A percentile compares a stretch with the other conserved stretches of the same genome.
phyloP scores from a whole-genome alignment of 2,113 vertebrate genomes.

The Gyps fulvus region DNA sequence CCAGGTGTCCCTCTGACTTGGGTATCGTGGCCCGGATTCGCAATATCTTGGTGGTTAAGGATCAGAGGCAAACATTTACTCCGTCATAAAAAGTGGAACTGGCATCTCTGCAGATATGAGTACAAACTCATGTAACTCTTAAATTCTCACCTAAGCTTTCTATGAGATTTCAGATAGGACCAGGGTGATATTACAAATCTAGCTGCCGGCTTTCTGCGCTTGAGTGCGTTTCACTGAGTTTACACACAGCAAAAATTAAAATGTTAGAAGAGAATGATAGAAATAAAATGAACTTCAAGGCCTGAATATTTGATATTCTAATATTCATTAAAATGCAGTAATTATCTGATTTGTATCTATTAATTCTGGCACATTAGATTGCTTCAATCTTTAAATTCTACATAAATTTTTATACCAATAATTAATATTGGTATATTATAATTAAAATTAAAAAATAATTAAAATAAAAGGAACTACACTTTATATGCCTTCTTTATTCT shows the following conservation, averaged over 20 bases:
- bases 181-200: not conserved
- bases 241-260: not conserved
- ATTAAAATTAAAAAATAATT: not conserved
- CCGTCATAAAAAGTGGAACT: not conserved
- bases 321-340: slow-evolving; percentile 10
- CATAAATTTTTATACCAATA: not conserved
- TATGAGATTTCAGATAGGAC: not conserved
- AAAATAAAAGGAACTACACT: not conserved
- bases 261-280: not conserved
- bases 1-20: not conserved
- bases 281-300: not conserved
- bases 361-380: slow-evolving; percentile 37
- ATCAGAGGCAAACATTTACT: fast-evolving
- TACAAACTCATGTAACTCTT: not conserved
- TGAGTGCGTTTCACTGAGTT: not conserved
- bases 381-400: not conserved
- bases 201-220: not conserved
- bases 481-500: not conserved
- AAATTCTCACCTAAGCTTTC: not conserved
- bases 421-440: no score
- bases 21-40: fast-evolving
- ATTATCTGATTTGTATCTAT: slow-evolving; percentile 51
- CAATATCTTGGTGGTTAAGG: not conserved
- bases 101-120: not conserved
- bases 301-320: not conserved